phyloP scores from a whole-genome alignment of 2,888 invertebrate species.

The Eupithecia abbreviata region DNA sequence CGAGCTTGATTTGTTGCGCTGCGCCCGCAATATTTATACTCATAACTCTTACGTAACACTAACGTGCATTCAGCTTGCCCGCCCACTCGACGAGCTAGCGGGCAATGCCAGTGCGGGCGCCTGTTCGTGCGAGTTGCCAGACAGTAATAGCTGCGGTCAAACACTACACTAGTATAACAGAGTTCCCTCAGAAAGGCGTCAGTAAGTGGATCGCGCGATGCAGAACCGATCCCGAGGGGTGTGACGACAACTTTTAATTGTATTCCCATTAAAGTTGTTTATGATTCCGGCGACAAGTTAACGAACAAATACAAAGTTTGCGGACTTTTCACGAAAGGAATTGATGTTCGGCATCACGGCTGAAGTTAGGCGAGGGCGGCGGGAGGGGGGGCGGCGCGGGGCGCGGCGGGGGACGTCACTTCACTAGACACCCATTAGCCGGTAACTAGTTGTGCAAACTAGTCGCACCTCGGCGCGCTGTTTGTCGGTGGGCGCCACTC shows the following conservation, averaged over 20 bases:
- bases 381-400: neutral
- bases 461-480: neutral
- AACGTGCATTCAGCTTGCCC: slow-evolving; percentile 1
- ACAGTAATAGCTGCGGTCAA: neutral
- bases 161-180: neutral
- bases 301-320: slow-evolving; percentile 49
- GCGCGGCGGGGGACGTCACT: slow-evolving; percentile 17
- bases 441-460: slow-evolving; percentile 1
- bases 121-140: neutral
- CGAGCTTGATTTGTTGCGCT: slow-evolving; percentile 32
- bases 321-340: slow-evolving; percentile 41
- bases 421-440: neutral
- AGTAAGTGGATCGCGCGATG: neutral
- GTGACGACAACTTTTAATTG: slow-evolving; percentile 45
- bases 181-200: neutral
- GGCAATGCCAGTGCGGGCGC: neutral
- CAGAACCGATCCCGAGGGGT: neutral
- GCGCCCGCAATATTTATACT: slow-evolving; percentile 9
- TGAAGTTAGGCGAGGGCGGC: neutral
- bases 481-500: neutral
- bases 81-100: neutral
- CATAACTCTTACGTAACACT: neutral
- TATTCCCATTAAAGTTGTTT: slow-evolving; percentile 52
- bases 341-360: slow-evolving; percentile 41
- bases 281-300: slow-evolving; percentile 47